Conservation (phyloP, 2,888 invertebrate species). For the Drosophila robusta region DNA sequence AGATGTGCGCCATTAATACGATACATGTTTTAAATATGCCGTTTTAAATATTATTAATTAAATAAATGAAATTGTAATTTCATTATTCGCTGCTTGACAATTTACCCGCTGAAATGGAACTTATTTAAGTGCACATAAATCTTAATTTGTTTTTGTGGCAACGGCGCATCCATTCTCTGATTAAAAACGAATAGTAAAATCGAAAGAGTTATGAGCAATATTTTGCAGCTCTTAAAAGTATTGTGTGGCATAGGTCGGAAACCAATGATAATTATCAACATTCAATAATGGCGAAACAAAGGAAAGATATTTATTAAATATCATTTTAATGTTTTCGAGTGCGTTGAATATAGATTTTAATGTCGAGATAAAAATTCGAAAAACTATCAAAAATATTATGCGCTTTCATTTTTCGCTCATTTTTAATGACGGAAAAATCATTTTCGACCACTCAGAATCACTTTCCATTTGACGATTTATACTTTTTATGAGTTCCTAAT, state of each 20-base stretch:
- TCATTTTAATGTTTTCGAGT: too few relatives aligned
- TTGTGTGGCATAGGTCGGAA: background rate
- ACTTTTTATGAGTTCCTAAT: too few relatives aligned
- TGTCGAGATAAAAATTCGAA: too few relatives aligned
- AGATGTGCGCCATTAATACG: conserved; percentile 31
- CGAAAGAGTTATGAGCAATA: background rate
- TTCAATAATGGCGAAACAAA: too few relatives aligned
- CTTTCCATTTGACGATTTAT: too few relatives aligned
- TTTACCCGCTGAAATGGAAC: conserved; percentile 52
- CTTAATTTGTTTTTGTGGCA: conserved; percentile 54
- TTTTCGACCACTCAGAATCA: too few relatives aligned
- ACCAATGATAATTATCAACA: too few relatives aligned
- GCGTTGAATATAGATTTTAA: too few relatives aligned
- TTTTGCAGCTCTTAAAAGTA: background rate
- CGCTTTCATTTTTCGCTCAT: too few relatives aligned
- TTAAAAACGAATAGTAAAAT: conserved; percentile 32
- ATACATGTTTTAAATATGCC: conserved; percentile 46
- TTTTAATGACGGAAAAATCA: too few relatives aligned
- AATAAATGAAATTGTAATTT: conserved; percentile 58
- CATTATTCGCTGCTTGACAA: conserved; percentile 61
- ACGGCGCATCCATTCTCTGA: conserved; percentile 20
- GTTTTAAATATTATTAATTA: conserved; percentile 56
- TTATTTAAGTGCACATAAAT: conserved; percentile 65
- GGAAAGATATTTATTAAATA: too few relatives aligned
- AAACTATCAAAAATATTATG: too few relatives aligned